Evolutionary conservation across 2,888 invertebrate species (phyloP), one percentile per base, ranked within the genome.

Genomic region (Lithosia quadra): DNA sequence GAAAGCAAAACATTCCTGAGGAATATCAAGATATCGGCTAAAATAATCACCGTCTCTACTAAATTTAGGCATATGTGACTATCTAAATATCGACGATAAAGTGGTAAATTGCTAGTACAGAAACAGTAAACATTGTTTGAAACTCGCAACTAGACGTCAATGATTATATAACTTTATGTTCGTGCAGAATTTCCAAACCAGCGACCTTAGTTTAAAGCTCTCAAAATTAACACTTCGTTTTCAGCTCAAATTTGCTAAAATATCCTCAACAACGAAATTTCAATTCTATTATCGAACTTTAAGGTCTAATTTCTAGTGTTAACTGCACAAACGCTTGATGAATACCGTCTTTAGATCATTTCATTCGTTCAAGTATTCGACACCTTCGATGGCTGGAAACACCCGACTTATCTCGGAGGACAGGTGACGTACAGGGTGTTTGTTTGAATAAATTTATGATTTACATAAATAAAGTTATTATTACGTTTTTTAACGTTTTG

Each of bases 351-450:
- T 81, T 78, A 78, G 78, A 81, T 81, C 81, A 79, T 81, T 81
- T 81, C 80, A 74, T 77, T 80, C 79, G 81, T 78, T 85, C 78
- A 82, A 85, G 85, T 85, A 88, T 90, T 88, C 84, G 83, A 82
- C 84, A 88, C 87, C 84, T 88, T 85, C 83, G 84, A 84, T 86
- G 88, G 87, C 83, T 86, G 86, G 84, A 86, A 88, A 89, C 85
- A 87, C 85, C 86, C 84, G 67, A 82, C 85, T 85, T 90, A 90
- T 88, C 88, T 87, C 82, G 43, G 65, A 74, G 77, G 84, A 79
- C 86, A 86, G 87, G 80, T 84, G 72, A 76, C 75, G 65, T 86
- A 89, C 84, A 86, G 87, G 82, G 53, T 82, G 88, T 74, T 69
- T 65, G 11, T 13, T 43, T 22, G 43, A n/a, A 11, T 18, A n/a